phyloP scores from a whole-genome alignment of 2,888 invertebrate genomes.

The Luperina nickerlii region DNA sequence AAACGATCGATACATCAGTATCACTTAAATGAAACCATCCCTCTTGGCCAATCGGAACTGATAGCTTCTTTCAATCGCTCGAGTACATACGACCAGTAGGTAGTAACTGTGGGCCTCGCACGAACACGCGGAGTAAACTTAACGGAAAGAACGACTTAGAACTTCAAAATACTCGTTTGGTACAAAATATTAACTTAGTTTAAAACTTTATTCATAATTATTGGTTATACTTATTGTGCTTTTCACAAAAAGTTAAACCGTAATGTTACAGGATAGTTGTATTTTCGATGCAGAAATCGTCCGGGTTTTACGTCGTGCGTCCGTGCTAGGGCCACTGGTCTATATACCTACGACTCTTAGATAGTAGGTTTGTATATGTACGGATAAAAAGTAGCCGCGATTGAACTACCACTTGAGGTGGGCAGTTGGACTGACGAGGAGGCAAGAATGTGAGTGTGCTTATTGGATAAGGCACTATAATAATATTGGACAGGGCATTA shows the following conservation, averaged over 20 bases:
- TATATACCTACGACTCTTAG: background rate
- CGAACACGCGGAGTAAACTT: background rate
- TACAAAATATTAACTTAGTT: background rate
- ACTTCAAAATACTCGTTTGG: too few relatives aligned
- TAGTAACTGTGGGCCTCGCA: background rate
- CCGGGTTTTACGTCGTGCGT: background rate
- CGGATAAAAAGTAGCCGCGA: slow-evolving; percentile 54
- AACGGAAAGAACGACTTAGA: background rate
- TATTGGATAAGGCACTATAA: background rate
- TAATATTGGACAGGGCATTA: background rate
- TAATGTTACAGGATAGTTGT: background rate
- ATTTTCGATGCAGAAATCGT: background rate
- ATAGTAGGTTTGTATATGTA: slow-evolving; percentile 30
- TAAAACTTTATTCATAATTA: background rate
- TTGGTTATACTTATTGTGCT: background rate
- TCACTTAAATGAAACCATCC: slow-evolving; percentile 43
- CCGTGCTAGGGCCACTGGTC: too few relatives aligned
- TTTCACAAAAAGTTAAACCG: background rate
- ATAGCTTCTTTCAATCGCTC: slow-evolving; percentile 43
- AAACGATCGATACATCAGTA: slow-evolving; percentile 38
- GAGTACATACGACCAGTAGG: slow-evolving; percentile 12
- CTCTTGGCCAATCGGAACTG: slow-evolving; percentile 17
- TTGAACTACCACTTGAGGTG: slow-evolving; percentile 65
- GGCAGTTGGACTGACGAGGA: slow-evolving; percentile 34
- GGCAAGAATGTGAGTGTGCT: background rate